phyloP scores from a whole-genome alignment of 2,797 vertebrate species.

The Pangasius krempfi region DNA sequence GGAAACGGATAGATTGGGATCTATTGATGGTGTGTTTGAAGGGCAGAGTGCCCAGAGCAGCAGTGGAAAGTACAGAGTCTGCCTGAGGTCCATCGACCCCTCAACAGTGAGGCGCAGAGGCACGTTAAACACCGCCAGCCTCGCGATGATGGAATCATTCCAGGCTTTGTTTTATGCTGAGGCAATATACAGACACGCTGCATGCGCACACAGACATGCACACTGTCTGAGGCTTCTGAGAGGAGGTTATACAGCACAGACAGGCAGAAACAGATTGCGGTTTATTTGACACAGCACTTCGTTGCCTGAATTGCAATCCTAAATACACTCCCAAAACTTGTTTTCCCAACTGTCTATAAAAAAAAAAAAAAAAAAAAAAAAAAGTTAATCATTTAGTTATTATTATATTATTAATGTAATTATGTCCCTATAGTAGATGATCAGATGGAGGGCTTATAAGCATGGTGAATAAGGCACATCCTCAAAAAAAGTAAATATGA shows the following conservation, averaged over 20 bases:
- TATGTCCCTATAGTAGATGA: not conserved
- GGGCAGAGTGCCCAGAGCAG: constrained; percentile 39
- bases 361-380: too few relatives aligned
- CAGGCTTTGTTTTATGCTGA: constrained; percentile 10
- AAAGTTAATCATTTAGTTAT: not conserved
- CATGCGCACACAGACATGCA: not conserved
- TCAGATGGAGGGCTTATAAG: not conserved
- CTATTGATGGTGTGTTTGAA: constrained; percentile 47
- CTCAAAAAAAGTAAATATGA: not conserved
- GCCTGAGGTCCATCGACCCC: constrained; percentile 44
- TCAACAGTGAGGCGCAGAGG: constrained; percentile 33
- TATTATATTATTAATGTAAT: not conserved
- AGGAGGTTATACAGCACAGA: constrained; percentile 5
- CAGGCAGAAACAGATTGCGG: constrained; percentile 7
- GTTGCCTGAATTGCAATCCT: constrained; percentile 10
- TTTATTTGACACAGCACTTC: constrained; percentile 12
- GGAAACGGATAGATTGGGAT: constrained; percentile 16
- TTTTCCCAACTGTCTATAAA: not conserved
- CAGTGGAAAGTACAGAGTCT: constrained; percentile 50
- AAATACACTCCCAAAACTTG: not conserved
- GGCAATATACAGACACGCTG: constrained; percentile 8
- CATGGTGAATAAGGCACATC: not conserved
- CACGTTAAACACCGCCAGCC: constrained; percentile 32
- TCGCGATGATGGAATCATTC: constrained; percentile 41
- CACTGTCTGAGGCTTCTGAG: not conserved